These are phyloP conservation scores for Pasiphila rectangulata DNA, from an alignment of 2,888 invertebrate species.

Conservation along the genomic window DNA sequence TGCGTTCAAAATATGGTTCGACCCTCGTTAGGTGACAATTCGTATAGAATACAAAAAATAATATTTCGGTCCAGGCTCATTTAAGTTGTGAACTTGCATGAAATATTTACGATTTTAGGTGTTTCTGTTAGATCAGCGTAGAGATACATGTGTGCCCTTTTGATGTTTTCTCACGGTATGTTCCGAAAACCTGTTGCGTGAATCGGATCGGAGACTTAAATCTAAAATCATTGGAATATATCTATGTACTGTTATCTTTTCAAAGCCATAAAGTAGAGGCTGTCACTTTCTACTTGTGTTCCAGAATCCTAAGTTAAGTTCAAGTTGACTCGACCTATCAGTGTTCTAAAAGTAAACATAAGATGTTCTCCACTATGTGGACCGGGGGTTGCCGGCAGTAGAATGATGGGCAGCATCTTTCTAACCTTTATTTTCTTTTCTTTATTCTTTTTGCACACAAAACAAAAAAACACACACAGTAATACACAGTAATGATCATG, in stretches of 20 bases:
- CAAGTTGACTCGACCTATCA: background rate
- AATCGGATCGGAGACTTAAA: conserved; percentile 13
- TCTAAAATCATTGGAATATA: conserved; percentile 18
- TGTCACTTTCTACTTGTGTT: conserved; percentile 16
- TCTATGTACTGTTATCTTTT: conserved; percentile 18
- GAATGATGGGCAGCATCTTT: no score
- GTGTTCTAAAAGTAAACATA: no score
- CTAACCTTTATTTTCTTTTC: no score
- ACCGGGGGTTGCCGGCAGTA: no score
- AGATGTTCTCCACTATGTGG: background rate
- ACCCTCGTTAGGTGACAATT: conserved; percentile 10
- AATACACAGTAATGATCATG: no score
- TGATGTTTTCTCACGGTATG: conserved; percentile 16
- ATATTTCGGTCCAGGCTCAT: no score
- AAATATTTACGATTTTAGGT: no score
- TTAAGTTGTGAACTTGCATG: no score
- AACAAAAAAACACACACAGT: no score
- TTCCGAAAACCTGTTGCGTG: conserved; percentile 20
- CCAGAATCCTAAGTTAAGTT: conserved; percentile 3
- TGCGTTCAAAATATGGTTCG: conserved; percentile 18
- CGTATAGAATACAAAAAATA: background rate
- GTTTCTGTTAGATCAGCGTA: no score
- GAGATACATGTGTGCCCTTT: conserved; percentile 6
- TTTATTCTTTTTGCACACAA: no score
- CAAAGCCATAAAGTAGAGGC: conserved; percentile 16